phyloP scores from a whole-genome alignment of 2,888 invertebrate genomes.

The Lumbricus terrestris region DNA sequence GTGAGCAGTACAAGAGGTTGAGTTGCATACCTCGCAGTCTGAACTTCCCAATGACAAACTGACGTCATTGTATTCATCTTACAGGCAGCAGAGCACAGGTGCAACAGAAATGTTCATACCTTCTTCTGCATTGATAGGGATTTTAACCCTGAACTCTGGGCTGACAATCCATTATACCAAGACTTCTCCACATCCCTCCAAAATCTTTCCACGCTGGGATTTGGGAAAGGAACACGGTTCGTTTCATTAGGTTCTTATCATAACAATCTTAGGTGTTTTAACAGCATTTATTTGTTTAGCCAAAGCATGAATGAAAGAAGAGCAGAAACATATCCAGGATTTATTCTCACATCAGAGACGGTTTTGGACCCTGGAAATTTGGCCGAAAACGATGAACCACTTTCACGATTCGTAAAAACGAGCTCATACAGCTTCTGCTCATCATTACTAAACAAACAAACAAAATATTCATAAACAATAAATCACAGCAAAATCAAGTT shows the following conservation, averaged over 20 bases:
- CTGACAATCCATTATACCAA: background rate
- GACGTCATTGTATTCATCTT: no score
- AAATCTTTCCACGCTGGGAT: no score
- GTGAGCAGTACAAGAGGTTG: no score
- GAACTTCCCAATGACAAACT: background rate
- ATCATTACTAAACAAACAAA: background rate
- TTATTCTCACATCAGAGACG: background rate
- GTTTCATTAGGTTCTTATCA: background rate
- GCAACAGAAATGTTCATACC: background rate
- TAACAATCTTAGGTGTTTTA: background rate
- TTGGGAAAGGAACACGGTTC: background rate
- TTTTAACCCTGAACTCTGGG: background rate
- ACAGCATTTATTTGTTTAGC: background rate
- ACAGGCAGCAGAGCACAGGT: no score
- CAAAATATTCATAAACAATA: background rate
- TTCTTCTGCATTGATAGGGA: no score
- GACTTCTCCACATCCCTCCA: background rate
- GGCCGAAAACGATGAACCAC: background rate
- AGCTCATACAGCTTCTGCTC: constrained; percentile 10
- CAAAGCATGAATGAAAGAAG: background rate
- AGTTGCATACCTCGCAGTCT: background rate
- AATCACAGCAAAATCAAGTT: background rate
- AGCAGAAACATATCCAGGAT: background rate
- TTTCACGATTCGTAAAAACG: background rate
- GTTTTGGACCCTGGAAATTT: constrained; percentile 14